Percentiles rank a stretch among this genome's conserved stretches.
phyloP scores from a whole-genome alignment of 2,113 vertebrate genomes.

The Trogon surrucura region DNA sequence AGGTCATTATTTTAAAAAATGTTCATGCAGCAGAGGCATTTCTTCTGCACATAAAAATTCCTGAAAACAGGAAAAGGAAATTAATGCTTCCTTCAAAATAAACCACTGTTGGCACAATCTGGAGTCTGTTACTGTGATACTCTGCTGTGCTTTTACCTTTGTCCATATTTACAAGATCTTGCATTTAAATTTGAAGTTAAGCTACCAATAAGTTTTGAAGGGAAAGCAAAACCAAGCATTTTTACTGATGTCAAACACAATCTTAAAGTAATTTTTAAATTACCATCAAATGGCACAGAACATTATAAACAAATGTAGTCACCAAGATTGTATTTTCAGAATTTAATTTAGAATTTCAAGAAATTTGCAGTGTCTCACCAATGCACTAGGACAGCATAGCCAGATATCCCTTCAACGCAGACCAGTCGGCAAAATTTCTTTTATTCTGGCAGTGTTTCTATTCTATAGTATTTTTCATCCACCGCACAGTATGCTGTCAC shows the following conservation, averaged over 20 bases:
- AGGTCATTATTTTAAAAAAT: conserved; percentile 2
- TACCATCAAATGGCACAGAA: background rate
- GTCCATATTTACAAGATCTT: background rate
- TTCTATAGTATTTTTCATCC: background rate
- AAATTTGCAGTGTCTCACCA: background rate
- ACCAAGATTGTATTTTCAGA: background rate
- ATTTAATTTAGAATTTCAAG: background rate
- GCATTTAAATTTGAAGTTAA: background rate
- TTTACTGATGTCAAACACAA: background rate
- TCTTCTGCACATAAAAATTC: conserved; percentile 28
- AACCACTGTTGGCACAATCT: background rate
- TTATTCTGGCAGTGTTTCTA: background rate
- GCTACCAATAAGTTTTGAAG: background rate
- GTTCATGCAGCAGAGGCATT: conserved; percentile 29
- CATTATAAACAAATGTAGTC: background rate
- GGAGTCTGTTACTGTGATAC: background rate
- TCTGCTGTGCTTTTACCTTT: background rate
- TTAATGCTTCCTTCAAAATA: conserved; percentile 29
- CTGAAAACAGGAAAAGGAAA: conserved; percentile 72
- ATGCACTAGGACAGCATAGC: background rate
- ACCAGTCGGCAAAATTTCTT: background rate
- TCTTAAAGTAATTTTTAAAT: background rate
- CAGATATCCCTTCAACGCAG: background rate
- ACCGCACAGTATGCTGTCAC: too few species aligned
- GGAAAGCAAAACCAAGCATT: background rate